A percentile compares a stretch with the other conserved stretches of the same genome.
Conservation (phyloP, 2,797 vertebrate species). For the Sebastes vulpes region DNA sequence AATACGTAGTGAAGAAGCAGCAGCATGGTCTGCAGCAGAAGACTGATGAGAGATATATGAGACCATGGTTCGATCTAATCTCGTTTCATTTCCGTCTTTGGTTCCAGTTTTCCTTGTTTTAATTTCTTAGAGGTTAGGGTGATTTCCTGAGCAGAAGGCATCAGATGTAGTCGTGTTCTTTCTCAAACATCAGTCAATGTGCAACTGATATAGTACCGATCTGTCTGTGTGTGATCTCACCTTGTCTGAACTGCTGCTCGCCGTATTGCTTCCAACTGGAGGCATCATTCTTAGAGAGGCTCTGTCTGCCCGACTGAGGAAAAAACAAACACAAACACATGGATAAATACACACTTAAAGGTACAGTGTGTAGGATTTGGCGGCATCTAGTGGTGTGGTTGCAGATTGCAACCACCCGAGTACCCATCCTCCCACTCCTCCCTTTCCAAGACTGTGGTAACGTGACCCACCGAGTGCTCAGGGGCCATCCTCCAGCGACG, state of each 20-base stretch:
- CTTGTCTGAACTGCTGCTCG: constrained; percentile 85
- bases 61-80: constrained; percentile 32
- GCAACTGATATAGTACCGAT: background rate
- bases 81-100: constrained; percentile 39
- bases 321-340: background rate
- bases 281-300: constrained; percentile 85
- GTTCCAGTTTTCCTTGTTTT: constrained; percentile 44
- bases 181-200: background rate
- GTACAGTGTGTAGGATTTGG: too few species aligned
- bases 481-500: too few species aligned
- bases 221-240: constrained; percentile 48
- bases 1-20: background rate
- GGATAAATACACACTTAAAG: background rate
- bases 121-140: constrained; percentile 42
- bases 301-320: constrained; percentile 78
- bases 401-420: too few species aligned
- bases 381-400: too few species aligned
- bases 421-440: too few species aligned
- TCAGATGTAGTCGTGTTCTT: constrained; percentile 3
- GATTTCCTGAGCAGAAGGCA: constrained; percentile 36
- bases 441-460: too few species aligned
- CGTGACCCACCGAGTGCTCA: too few species aligned
- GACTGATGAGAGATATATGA: constrained; percentile 32
- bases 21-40: constrained; percentile 13
- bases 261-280: constrained; percentile 85